Percentiles rank a stretch among this genome's conserved stretches.
Conservation (phyloP, 2,113 vertebrate species). For the Recurvirostra avosetta region DNA sequence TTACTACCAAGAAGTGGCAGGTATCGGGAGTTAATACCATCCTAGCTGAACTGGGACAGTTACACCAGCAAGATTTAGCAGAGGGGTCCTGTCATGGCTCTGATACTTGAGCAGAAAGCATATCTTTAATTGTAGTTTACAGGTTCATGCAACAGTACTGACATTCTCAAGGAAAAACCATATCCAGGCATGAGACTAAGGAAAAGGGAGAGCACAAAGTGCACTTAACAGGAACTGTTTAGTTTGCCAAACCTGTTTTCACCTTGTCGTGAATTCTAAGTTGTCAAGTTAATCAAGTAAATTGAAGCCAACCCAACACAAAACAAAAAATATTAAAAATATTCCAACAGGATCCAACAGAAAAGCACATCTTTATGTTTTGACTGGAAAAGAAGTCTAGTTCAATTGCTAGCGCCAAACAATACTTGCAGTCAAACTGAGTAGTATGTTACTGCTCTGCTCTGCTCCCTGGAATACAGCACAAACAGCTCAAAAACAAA, state of each 20-base stretch:
- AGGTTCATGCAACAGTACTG: not conserved
- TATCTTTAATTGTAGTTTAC: not conserved
- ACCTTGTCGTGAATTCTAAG: not conserved
- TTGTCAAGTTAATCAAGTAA: not conserved
- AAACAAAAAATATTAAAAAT: not conserved
- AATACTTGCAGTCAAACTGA: not conserved
- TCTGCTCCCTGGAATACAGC: not conserved
- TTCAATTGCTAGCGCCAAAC: not conserved
- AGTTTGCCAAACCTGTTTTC: not conserved
- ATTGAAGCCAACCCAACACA: not conserved
- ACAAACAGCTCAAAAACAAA: not conserved
- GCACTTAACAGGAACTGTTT: not conserved
- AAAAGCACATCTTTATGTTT: not conserved
- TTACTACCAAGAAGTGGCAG: accelerated
- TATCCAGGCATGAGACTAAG: not conserved
- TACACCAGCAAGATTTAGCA: not conserved
- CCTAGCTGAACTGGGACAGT: not conserved
- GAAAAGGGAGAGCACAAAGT: not conserved
- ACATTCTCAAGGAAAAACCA: not conserved
- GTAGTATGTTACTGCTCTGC: not conserved
- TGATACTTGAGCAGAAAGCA: not conserved
- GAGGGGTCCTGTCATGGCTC: not conserved
- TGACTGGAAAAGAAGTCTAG: not conserved
- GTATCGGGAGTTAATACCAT: not conserved
- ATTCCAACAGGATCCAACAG: not conserved